Conservation (phyloP, 2,888 invertebrate species). For the Xestia sexstrigata region DNA sequence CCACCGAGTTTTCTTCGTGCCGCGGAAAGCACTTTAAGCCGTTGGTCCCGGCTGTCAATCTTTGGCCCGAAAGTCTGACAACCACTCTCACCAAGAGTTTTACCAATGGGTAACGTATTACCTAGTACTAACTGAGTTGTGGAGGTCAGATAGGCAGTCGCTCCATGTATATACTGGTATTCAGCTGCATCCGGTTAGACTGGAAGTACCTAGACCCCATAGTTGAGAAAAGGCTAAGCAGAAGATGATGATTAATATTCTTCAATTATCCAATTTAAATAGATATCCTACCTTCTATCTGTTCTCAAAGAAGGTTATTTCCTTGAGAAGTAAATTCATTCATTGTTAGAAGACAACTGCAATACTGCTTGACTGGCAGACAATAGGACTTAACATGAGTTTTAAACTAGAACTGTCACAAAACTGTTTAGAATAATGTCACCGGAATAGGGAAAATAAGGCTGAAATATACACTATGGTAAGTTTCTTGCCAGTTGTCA, state of each 20-base stretch:
- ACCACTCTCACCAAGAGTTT: neutral
- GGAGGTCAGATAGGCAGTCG: neutral
- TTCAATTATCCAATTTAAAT: neutral
- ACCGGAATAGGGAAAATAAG: conserved; percentile 16
- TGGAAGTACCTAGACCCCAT: neutral
- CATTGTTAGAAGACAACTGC: conserved; percentile 1
- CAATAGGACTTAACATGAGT: conserved; percentile 17
- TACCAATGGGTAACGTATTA: neutral
- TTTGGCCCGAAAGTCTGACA: neutral
- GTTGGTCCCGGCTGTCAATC: neutral
- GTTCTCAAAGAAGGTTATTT: conserved; percentile 22
- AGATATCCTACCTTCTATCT: neutral
- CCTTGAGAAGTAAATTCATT: conserved; percentile 5
- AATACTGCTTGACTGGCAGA: conserved; percentile 21
- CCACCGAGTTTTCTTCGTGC: no score
- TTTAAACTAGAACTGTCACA: conserved; percentile 20
- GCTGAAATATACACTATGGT: neutral
- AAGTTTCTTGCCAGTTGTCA: neutral
- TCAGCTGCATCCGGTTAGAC: neutral
- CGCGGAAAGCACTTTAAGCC: neutral
- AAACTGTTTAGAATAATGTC: conserved; percentile 4
- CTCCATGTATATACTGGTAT: neutral
- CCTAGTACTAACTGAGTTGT: neutral
- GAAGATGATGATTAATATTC: neutral
- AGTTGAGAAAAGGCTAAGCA: neutral